These are phyloP conservation scores for Turritopsis rubra DNA, from an alignment of 30 jellyfish, hydroid and myxozoan genomes.

Conservation along the genomic window DNA sequence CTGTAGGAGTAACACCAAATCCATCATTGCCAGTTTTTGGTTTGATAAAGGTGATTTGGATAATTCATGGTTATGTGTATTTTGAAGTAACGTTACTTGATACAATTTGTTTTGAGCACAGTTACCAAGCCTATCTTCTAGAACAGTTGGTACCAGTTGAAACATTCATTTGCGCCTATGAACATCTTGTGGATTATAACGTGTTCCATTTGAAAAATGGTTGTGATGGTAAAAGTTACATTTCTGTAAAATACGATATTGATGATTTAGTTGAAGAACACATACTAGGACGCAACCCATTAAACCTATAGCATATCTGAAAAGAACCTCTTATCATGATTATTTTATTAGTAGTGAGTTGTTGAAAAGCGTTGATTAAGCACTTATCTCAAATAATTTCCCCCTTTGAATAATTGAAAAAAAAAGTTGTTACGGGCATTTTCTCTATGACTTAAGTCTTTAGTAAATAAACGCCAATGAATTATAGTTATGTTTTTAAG, in stretches of 20 bases:
- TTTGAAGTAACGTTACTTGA: constrained; percentile 24
- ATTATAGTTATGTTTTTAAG: background rate
- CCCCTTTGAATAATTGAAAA: background rate
- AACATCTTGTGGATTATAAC: constrained; percentile 38
- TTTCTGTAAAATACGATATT: constrained; percentile 37
- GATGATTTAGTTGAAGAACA: constrained; percentile 32
- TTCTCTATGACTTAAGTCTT: background rate
- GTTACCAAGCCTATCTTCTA: constrained; percentile 32
- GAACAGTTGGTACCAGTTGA: constrained; percentile 3
- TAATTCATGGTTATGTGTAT: constrained; percentile 32
- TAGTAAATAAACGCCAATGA: background rate
- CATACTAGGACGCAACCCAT: background rate
- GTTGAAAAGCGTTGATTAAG: background rate
- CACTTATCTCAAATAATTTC: background rate
- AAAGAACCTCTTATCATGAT: background rate
- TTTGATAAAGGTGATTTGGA: constrained; percentile 17
- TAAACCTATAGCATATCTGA: background rate
- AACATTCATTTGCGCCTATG: constrained; percentile 18
- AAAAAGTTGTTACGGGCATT: background rate
- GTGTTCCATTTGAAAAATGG: constrained; percentile 30
- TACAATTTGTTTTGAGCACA: constrained; percentile 24
- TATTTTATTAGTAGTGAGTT: background rate
- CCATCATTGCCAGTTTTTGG: constrained; percentile 40
- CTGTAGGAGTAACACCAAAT: constrained; percentile 15
- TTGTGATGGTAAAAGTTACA: constrained; percentile 2